Evolutionary conservation across 2,888 invertebrate species (phyloP).

Genomic region (Mesorhabditis spiculigera): DNA sequence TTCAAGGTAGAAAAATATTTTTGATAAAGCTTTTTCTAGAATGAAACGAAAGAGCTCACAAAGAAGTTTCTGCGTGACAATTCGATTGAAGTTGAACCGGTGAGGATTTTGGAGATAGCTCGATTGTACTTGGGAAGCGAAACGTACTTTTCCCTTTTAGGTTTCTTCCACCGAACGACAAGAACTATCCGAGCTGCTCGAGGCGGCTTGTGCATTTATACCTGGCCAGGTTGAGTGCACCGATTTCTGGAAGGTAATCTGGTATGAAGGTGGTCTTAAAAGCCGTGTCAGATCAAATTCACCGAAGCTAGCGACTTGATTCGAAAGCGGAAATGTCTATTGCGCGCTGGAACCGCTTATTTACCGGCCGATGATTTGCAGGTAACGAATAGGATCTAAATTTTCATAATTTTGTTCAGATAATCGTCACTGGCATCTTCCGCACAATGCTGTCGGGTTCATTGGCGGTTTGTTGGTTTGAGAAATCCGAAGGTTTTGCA

Average conservation of each 20-base stretch:
- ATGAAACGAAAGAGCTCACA: background rate
- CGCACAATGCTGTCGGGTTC: slow-evolving; percentile 71
- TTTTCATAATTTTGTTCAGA: slow-evolving; percentile 64
- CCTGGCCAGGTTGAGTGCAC: slow-evolving; percentile 9
- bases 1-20: background rate
- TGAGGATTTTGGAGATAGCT: background rate
- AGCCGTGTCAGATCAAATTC: slow-evolving; percentile 66
- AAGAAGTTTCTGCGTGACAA: background rate
- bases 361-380: slow-evolving; percentile 77
- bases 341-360: slow-evolving; percentile 80
- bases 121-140: background rate
- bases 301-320: slow-evolving; percentile 82
- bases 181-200: slow-evolving; percentile 11
- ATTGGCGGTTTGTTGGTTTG: slow-evolving; percentile 64
- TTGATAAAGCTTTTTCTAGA: background rate
- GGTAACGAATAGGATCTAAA: background rate
- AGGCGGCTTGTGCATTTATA: slow-evolving; percentile 13
- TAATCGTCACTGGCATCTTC: slow-evolving; percentile 75
- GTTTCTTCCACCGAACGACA: slow-evolving; percentile 12
- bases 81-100: background rate
- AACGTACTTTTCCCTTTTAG: slow-evolving; percentile 4
- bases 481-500: background rate
- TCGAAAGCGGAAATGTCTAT: slow-evolving; percentile 73
- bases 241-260: slow-evolving; percentile 32
- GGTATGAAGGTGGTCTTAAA: slow-evolving; percentile 7